Evolutionary conservation across 2,888 invertebrate genomes (phyloP), one percentile per base, ranked within the genome.

Genomic region (Octodonta nipae): DNA sequence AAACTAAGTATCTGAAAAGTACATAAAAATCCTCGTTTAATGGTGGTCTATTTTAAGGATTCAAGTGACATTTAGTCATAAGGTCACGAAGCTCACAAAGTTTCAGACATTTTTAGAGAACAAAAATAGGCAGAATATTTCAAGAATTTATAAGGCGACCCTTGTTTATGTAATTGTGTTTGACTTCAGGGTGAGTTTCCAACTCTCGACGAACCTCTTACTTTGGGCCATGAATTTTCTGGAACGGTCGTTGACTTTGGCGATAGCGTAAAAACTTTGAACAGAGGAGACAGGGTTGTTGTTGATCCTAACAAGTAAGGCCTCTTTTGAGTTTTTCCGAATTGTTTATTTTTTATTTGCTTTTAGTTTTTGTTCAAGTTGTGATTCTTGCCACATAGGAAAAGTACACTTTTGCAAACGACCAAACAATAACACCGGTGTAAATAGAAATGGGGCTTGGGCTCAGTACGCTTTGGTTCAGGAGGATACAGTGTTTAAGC

Each of bases 151-250:
- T n/a, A n/a, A n/a, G n/a, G n/a, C n/a, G n/a, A n/a, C n/a, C n/a
- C n/a, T n/a, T n/a, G n/a, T n/a, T n/a, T n/a, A n/a, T n/a, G n/a
- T n/a, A n/a, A n/a, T n/a, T n/a, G n/a, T n/a, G n/a, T n/a, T n/a
- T n/a, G n/a, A n/a, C n/a, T 40, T 12, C 44, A 79, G 79, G 78
- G 78, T 0, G 65, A 71, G 42, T 79, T 78, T 46, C 76, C 77
- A 2, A 74, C 74, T n/a, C 57, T 58, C 26, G 59, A 64, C 2
- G 64, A 61, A 1, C 65, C 69, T 0, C 48, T 77, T 1, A 66
- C 70, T 0, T 51, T 77, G 3, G 80, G 81, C 0, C 80, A 80
- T 37, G 81, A 81, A 56, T 78, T 77, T 53, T 70, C 71, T 17
- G 80, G 81, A 0, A 61, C 63, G 0, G 61, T 78, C 1, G 59